A percentile compares a stretch with the other conserved stretches of the same genome.
phyloP scores from a whole-genome alignment of 2,888 invertebrate genomes.

The Diadromus collaris region DNA sequence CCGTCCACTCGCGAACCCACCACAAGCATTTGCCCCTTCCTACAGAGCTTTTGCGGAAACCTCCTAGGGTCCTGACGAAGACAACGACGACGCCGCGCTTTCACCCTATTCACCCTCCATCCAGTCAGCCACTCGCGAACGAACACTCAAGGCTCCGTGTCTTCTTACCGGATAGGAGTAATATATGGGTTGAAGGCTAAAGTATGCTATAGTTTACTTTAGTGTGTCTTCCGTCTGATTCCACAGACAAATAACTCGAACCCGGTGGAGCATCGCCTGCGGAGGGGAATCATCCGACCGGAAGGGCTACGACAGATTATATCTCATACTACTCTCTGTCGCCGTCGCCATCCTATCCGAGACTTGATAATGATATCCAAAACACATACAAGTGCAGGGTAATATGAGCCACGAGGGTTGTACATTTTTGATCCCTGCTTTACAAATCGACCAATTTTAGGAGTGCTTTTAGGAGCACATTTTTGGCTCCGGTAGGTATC shows the following conservation, averaged over 20 bases:
- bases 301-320: conserved; percentile 31
- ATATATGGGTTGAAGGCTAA: neutral
- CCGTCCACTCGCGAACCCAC: conserved; percentile 44
- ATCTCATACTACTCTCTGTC: neutral
- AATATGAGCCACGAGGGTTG: neutral
- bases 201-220: conserved; percentile 27
- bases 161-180: neutral
- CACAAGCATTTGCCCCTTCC: conserved; percentile 25
- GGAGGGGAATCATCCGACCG: conserved; percentile 11
- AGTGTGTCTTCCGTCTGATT: conserved; percentile 22
- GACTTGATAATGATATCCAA: neutral
- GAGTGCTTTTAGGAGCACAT: neutral
- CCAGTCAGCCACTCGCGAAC: conserved; percentile 26
- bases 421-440: neutral
- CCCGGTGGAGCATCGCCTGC: neutral
- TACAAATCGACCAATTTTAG: conserved; percentile 10
- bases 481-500: too few species aligned
- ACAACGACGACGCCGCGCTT: conserved; percentile 8
- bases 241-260: conserved; percentile 21
- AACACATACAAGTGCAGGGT: neutral
- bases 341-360: neutral
- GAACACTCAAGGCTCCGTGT: conserved; percentile 11
- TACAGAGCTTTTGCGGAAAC: conserved; percentile 9
- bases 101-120: conserved; percentile 15
- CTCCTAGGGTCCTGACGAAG: neutral